These are phyloP conservation scores for Heliopora coerulea DNA, from an alignment of 92 coral and sea anemone species.

Conservation along the genomic window DNA sequence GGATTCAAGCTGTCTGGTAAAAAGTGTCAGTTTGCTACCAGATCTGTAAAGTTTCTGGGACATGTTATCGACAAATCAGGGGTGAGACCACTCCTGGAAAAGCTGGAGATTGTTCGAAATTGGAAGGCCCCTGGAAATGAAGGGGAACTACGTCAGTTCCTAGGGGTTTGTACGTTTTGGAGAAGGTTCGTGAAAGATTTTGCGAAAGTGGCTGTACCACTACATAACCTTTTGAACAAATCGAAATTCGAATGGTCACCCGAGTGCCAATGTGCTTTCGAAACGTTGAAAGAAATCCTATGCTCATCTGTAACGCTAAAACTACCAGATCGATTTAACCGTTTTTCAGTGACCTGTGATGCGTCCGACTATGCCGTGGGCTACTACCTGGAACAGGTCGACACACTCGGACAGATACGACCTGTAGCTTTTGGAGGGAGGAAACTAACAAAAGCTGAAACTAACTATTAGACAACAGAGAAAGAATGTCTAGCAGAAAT, in stretches of 20 bases:
- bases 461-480: constrained; percentile 59
- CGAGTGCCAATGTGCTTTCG: constrained; percentile 49
- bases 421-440: constrained; percentile 52
- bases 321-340: constrained; percentile 46
- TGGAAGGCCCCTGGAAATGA: constrained; percentile 52
- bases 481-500: constrained; percentile 57
- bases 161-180: constrained; percentile 56
- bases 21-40: constrained; percentile 57
- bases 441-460: constrained; percentile 47
- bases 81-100: constrained; percentile 54
- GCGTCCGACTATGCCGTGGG: constrained; percentile 53
- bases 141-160: no score
- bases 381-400: constrained; percentile 50
- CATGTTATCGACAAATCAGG: constrained; percentile 52
- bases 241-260: constrained; percentile 51
- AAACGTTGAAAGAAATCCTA: constrained; percentile 35
- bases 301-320: constrained; percentile 50
- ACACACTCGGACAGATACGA: constrained; percentile 25
- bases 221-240: constrained; percentile 51
- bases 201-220: constrained; percentile 49
- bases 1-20: constrained; percentile 59
- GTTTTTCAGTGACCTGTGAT: constrained; percentile 52
- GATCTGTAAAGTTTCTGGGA: constrained; percentile 46
- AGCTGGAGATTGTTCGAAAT: constrained; percentile 48
- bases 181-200: constrained; percentile 57